Percentiles rank a stretch among this genome's conserved stretches.
Evolutionary conservation across 1,140 invertebrate genomes (phyloP).

Genomic region (Caenorhabditis latens): DNA sequence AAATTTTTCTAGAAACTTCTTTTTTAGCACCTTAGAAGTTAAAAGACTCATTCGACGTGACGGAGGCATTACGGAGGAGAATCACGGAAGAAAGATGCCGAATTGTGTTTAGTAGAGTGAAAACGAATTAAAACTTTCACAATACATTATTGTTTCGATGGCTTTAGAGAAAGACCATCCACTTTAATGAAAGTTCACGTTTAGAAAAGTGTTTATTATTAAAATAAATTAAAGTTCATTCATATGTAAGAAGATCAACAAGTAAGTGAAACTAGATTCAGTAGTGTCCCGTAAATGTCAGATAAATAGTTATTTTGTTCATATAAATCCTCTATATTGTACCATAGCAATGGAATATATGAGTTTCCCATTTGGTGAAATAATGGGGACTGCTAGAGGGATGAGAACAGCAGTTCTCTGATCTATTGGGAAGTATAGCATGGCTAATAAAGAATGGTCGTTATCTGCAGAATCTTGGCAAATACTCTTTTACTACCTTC

Average conservation of each 20-base stretch:
- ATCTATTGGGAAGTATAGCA: conserved; percentile 97
- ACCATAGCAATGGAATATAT: not conserved
- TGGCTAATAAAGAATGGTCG: conserved; percentile 91
- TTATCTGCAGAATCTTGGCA: conserved; percentile 84
- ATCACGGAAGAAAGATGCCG: not conserved
- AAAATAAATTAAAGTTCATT: not conserved
- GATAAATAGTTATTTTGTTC: too few species aligned
- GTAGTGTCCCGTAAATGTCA: not conserved
- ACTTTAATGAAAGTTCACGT: not conserved
- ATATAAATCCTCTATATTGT: not conserved
- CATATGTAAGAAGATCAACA: not conserved
- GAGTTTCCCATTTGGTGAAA: conserved; percentile 83
- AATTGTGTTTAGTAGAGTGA: conserved; percentile 9
- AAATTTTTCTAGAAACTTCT: not conserved
- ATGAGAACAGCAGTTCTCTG: conserved; percentile 99
- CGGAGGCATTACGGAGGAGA: not conserved
- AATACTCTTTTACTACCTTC: too few species aligned
- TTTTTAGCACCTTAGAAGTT: not conserved
- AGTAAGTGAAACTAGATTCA: conserved; percentile 28
- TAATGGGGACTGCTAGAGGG: conserved; percentile 92
- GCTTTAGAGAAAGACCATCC: not conserved
- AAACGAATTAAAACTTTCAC: not conserved
- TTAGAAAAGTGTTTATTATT: not conserved
- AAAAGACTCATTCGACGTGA: not conserved
- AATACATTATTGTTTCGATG: not conserved